Evolutionary conservation across 1,140 invertebrate species (phyloP).

Genomic region (Wiebesia pumilae): DNA sequence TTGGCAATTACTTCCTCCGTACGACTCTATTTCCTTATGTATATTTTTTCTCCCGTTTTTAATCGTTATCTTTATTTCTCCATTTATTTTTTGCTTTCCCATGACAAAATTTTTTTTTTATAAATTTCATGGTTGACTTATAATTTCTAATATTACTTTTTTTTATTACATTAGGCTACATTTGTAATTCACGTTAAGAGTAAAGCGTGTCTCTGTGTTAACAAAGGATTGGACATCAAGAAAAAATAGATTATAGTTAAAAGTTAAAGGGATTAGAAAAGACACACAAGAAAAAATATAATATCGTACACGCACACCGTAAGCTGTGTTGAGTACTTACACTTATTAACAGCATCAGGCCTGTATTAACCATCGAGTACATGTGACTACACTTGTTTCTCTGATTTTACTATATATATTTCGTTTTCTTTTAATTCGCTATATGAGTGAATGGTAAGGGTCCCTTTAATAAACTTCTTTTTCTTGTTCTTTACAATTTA

Average conservation of each 20-base stretch:
- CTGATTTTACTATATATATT: not conserved
- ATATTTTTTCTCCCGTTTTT: not conserved
- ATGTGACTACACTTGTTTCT: conserved; percentile 7
- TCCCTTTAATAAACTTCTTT: conserved; percentile 20
- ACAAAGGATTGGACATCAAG: not conserved
- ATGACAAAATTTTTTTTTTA: not conserved
- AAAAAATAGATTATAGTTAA: not conserved
- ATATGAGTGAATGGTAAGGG: not conserved
- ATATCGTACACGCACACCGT: conserved; percentile 31
- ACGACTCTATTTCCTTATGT: conserved; percentile 6
- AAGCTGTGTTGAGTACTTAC: conserved; percentile 48
- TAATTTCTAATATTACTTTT: no score
- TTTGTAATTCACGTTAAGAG: not conserved
- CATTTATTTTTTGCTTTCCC: not conserved
- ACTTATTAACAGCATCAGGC: conserved; percentile 34
- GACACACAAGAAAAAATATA: not conserved
- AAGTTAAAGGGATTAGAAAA: not conserved
- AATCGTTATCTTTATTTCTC: not conserved
- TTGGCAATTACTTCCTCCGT: not conserved
- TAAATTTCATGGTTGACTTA: no score
- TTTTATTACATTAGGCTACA: not conserved
- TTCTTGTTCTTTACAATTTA: not conserved
- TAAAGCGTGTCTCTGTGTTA: not conserved
- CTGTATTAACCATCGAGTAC: not conserved
- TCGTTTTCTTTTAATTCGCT: conserved; percentile 1